A percentile compares a stretch with the other conserved stretches of the same genome.
Conservation (phyloP, 2,888 invertebrate genomes). For the Archips crataeganus region DNA sequence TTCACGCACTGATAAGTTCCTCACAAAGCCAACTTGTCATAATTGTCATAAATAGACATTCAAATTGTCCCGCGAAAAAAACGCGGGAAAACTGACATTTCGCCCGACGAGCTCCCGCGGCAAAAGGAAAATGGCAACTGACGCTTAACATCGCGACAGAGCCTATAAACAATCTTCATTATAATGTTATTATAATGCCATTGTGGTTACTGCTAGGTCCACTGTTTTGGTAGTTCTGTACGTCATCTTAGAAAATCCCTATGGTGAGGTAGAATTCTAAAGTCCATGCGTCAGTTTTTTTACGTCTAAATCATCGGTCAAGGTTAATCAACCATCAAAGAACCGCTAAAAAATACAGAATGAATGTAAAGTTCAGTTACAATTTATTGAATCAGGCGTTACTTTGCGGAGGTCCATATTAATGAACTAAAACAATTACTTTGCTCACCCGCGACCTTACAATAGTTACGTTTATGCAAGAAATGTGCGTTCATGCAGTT, state of each 20-base stretch:
- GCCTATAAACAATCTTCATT: slow-evolving; percentile 53
- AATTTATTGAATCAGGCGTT: too few relatives aligned
- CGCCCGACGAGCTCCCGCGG: slow-evolving; percentile 57
- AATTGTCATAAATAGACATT: not conserved
- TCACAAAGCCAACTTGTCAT: slow-evolving; percentile 18
- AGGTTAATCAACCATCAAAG: not conserved
- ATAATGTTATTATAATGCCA: slow-evolving; percentile 45
- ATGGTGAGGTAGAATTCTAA: not conserved
- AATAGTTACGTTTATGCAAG: too few relatives aligned
- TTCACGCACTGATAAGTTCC: not conserved
- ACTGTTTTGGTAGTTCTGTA: not conserved
- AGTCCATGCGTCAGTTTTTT: not conserved
- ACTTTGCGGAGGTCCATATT: too few relatives aligned
- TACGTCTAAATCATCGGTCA: not conserved
- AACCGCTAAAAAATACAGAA: too few relatives aligned
- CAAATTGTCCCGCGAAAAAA: slow-evolving; percentile 34
- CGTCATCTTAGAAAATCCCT: slow-evolving; percentile 2
- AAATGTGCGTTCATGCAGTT: too few relatives aligned
- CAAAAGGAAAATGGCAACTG: slow-evolving; percentile 64
- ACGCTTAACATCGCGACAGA: slow-evolving; percentile 47
- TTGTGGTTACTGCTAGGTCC: not conserved
- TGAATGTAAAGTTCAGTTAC: too few relatives aligned
- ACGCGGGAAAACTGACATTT: slow-evolving; percentile 59
- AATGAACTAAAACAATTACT: too few relatives aligned
- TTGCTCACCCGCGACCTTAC: too few relatives aligned